phyloP scores from a whole-genome alignment of 2,113 vertebrate species.

The Tetrax tetrax region DNA sequence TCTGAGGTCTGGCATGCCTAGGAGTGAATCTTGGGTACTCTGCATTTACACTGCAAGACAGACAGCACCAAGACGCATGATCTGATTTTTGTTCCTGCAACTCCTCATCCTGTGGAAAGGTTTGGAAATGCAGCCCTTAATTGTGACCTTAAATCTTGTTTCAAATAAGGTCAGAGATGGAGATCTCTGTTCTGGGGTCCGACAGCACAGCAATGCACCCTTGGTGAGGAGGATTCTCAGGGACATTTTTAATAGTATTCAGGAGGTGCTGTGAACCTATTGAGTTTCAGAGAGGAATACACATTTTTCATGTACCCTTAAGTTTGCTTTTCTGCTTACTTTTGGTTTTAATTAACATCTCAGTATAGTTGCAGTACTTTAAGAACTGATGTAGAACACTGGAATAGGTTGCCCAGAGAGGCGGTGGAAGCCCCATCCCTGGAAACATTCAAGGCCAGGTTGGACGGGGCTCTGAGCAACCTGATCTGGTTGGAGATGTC shows the following conservation, averaged over 20 bases:
- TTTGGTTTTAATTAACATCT: neutral
- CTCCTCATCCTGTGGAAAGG: neutral
- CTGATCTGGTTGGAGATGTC: too few species aligned
- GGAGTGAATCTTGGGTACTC: neutral
- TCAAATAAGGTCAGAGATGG: neutral
- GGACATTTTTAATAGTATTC: accelerated
- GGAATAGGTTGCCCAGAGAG: too few species aligned
- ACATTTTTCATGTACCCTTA: neutral
- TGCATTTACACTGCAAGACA: neutral
- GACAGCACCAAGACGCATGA: neutral
- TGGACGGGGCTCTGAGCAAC: too few species aligned
- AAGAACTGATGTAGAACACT: neutral
- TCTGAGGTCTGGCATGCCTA: neutral
- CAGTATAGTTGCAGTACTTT: neutral
- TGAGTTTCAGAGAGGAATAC: neutral
- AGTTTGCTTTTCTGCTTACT: neutral
- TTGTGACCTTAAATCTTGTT: neutral
- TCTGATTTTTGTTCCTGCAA: neutral
- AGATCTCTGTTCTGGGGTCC: neutral
- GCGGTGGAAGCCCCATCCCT: too few species aligned
- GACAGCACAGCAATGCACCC: neutral
- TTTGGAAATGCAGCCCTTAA: neutral
- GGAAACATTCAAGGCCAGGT: too few species aligned
- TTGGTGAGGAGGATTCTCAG: neutral
- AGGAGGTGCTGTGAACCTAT: neutral